These are phyloP conservation scores for Theretra japonica DNA, from an alignment of 2,888 invertebrate species.

Conservation along the genomic window DNA sequence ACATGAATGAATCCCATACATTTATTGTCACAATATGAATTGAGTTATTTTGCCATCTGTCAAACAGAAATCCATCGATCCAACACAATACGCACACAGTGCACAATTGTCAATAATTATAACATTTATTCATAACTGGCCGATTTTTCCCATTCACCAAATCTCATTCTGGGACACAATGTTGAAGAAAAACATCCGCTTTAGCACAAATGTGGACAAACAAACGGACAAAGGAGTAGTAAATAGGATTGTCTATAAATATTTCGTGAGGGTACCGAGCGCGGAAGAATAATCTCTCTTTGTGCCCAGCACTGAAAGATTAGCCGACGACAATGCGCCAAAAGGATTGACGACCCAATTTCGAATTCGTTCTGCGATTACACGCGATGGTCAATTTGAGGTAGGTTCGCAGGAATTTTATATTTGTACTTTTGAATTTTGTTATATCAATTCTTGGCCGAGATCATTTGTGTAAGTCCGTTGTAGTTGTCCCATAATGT, in stretches of 20 bases:
- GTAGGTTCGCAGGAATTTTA: constrained; percentile 8
- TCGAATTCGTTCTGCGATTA: constrained; percentile 34
- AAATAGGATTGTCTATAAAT: constrained; percentile 68
- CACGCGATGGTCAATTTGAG: constrained; percentile 21
- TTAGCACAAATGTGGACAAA: constrained; percentile 78
- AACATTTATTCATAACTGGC: constrained; percentile 44
- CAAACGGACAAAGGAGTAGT: constrained; percentile 61
- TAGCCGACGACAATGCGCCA: constrained; percentile 50
- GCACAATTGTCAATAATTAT: constrained; percentile 48
- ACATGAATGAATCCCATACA: constrained; percentile 30
- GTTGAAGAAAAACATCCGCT: constrained; percentile 74
- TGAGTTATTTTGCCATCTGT: constrained; percentile 27
- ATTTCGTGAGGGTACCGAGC: constrained; percentile 60
- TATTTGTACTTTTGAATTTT: constrained; percentile 1
- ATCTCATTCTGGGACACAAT: constrained; percentile 60
- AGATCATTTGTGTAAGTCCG: not conserved
- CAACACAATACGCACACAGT: constrained; percentile 38
- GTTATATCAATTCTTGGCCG: not conserved
- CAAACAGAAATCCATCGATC: constrained; percentile 8
- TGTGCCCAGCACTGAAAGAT: constrained; percentile 50
- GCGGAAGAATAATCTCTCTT: constrained; percentile 25
- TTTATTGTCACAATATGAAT: constrained; percentile 34
- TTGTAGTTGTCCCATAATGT: not conserved
- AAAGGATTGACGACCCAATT: constrained; percentile 51
- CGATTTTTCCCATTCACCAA: constrained; percentile 45